Evolutionary conservation across 2,888 invertebrate genomes (phyloP).

Genomic region (Eilema depressum): DNA sequence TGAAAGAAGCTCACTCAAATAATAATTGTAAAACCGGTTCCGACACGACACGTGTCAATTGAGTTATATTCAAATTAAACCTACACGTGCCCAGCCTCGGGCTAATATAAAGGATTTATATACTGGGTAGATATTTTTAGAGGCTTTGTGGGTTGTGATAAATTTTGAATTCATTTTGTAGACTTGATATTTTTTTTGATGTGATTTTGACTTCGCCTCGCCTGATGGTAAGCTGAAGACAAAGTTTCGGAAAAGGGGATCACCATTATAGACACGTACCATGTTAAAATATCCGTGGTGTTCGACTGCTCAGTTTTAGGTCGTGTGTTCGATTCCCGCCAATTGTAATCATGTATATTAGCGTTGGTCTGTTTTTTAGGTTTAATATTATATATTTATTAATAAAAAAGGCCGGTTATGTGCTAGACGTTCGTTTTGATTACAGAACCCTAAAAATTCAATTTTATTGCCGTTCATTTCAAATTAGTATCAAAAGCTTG

Average conservation of each 20-base stretch:
- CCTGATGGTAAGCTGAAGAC: too few relatives aligned
- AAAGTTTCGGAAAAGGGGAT: too few relatives aligned
- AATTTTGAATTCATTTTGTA: background rate
- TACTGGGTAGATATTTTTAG: background rate
- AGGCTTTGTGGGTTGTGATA: background rate
- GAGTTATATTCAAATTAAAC: slow-evolving; percentile 43
- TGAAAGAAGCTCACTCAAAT: slow-evolving; percentile 12
- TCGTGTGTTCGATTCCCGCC: too few relatives aligned
- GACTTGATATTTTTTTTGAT: too few relatives aligned
- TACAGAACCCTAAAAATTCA: background rate
- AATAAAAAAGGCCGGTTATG: too few relatives aligned
- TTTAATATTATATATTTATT: too few relatives aligned
- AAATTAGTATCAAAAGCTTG: slow-evolving; percentile 22
- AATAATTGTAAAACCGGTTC: slow-evolving; percentile 35
- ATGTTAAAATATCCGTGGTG: too few relatives aligned
- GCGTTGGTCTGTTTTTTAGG: too few relatives aligned
- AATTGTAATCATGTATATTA: too few relatives aligned
- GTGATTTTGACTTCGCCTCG: too few relatives aligned
- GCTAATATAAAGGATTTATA: slow-evolving; percentile 29
- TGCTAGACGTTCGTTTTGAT: background rate
- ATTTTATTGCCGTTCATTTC: background rate
- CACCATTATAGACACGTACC: too few relatives aligned
- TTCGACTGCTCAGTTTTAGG: too few relatives aligned
- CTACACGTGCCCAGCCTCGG: slow-evolving; percentile 49
- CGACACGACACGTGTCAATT: slow-evolving; percentile 40